Evolutionary conservation across 1,140 invertebrate genomes (phyloP).

Genomic region (Drosophila aff.): DNA sequence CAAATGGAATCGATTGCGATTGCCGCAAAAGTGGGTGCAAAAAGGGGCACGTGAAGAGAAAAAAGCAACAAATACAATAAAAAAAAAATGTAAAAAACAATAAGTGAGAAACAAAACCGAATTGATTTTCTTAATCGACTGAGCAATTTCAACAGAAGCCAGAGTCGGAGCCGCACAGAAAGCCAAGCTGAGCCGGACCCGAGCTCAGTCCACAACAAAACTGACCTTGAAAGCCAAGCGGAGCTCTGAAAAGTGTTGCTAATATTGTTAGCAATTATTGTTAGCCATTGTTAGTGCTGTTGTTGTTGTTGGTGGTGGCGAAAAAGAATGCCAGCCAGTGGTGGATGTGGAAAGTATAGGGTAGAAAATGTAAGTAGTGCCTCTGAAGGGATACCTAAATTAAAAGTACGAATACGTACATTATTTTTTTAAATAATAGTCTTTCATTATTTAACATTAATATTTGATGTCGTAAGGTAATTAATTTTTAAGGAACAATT

Average conservation of each 20-base stretch:
- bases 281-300: conserved; percentile 3
- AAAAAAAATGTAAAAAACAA: conserved; percentile 25
- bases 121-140: conserved; percentile 81
- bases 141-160: conserved; percentile 69
- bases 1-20: conserved; percentile 48
- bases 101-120: conserved; percentile 58
- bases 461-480: too few species aligned
- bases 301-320: conserved; percentile 30
- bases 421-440: too few species aligned
- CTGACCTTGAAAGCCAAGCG: conserved; percentile 68
- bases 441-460: too few species aligned
- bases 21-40: conserved; percentile 63
- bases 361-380: conserved; percentile 1
- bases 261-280: conserved; percentile 36
- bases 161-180: conserved; percentile 27
- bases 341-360: conserved; percentile 62
- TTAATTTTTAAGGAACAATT: too few species aligned
- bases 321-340: conserved; percentile 67
- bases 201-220: conserved; percentile 50
- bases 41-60: conserved; percentile 33
- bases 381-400: not conserved
- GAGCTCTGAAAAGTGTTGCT: conserved; percentile 43
- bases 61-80: conserved; percentile 23
- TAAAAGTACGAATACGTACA: not conserved
- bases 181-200: conserved; percentile 39